Conservation (phyloP, 1,140 invertebrate species). For the Luehdorfia chinensis region DNA sequence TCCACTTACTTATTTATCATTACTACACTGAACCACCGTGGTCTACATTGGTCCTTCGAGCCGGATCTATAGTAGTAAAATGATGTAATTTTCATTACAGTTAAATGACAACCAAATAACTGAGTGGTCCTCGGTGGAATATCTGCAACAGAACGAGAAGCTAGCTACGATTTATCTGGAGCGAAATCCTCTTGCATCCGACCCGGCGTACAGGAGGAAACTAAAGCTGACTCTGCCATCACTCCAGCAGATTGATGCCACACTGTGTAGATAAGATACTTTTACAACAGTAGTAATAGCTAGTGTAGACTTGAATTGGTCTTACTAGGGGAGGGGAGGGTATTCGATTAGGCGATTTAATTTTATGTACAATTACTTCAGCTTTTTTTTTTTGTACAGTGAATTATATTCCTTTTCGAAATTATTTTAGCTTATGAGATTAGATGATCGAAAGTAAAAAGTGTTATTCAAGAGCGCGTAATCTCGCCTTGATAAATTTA, state of each 20-base stretch:
- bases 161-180: constrained; percentile 96
- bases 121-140: constrained; percentile 91
- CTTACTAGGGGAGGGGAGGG: too few species aligned
- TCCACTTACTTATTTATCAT: too few species aligned
- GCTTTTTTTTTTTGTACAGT: too few species aligned
- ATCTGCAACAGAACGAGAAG: constrained; percentile 85
- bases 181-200: constrained; percentile 91
- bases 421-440: too few species aligned
- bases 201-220: constrained; percentile 93
- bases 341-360: not conserved
- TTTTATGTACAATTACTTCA: too few species aligned
- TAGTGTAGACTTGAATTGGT: not conserved
- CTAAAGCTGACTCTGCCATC: constrained; percentile 92
- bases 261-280: constrained; percentile 83
- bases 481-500: too few species aligned
- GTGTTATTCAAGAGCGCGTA: too few species aligned
- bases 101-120: constrained; percentile 94
- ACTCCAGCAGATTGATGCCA: constrained; percentile 96
- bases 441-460: too few species aligned
- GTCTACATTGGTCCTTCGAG: too few species aligned
- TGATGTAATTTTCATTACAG: constrained; percentile 78
- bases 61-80: too few species aligned
- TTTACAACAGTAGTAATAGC: constrained; percentile 14
- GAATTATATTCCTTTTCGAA: too few species aligned
- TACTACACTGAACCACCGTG: too few species aligned